Base-by-base conservation (phyloP, 2,113 vertebrate genomes). In the Tupaia tana region DNA sequence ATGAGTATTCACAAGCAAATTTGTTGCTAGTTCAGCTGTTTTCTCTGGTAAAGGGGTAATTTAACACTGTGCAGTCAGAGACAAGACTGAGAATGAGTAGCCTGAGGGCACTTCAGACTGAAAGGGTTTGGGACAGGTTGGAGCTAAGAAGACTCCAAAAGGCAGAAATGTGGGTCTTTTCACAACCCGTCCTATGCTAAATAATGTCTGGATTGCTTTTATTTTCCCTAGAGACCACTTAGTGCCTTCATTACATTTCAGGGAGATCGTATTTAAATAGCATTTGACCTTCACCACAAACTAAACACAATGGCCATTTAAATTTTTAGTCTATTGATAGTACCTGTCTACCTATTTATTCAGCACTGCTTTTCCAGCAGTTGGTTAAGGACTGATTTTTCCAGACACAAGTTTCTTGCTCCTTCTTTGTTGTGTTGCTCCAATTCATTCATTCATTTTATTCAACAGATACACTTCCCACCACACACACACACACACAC, bases 171-270 rank as follows among this genome's bases (percentile, higher is more conserved):
- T 79, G 20, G 86, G 80, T 75, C 24, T 75, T 75, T 59, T 91
- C 6, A n/a, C 1, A 91, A 22, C 14, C 6, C 8, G 43, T 86
- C 83, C 59, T 77, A 1, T 91, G 25, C 25, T 71, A 66, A 85
- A 71, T 25, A 80, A 56, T 85, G 14, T 5, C 18, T 69, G 22
- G 8, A 89, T 93, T 89, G 29, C 52, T 82, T 93, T 93, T n/a
- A 67, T 54, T 81, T 81, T 88, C 87, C 0, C 58, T 66, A 13
- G 86, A 71, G 6, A 82, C 19, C 16, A 70, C 14, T 86, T 89
- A 89, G 24, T 13, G 10, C 27, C 12, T 74, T 93, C 74, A 29
- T 3, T 18, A 29, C 43, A 80, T 91, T 56, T 71, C 25, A 31
- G 34, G 85, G 5, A 85, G 22, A 70, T 70, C 25, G 31, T 70